Percentiles rank a stretch among this genome's conserved stretches.
phyloP scores from a whole-genome alignment of 2,113 vertebrate genomes.

The Lasiurus cinereus region DNA sequence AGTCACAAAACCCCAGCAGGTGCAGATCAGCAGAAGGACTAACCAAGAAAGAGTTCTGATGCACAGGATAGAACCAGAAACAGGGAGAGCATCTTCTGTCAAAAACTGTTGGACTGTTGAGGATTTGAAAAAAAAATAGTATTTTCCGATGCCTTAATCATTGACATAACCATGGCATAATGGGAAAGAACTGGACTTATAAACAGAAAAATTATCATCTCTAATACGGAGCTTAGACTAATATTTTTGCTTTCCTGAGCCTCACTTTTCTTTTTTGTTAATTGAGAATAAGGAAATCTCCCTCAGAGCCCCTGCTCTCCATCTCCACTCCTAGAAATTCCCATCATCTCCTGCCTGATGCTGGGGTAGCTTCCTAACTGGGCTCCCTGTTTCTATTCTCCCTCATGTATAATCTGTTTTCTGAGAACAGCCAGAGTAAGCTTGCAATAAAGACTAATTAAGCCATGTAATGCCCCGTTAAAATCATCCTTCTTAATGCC shows the following conservation, averaged over 20 bases:
- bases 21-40: conserved; percentile 68
- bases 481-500: not conserved
- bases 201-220: not conserved
- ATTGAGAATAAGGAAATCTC: not conserved
- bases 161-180: not conserved
- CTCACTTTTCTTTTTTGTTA: not conserved
- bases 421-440: not conserved
- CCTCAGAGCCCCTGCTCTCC: not conserved
- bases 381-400: not conserved
- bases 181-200: not conserved
- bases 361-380: not conserved
- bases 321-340: not conserved
- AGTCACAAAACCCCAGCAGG: conserved; percentile 78
- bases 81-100: not conserved
- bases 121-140: not conserved
- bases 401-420: not conserved
- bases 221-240: not conserved
- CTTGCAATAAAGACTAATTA: not conserved
- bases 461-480: not conserved
- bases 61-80: not conserved
- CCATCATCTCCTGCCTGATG: not conserved
- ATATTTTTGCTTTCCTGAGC: not conserved
- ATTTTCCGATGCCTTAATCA: not conserved
- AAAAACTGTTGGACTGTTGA: not conserved
- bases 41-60: conserved; percentile 51